Conservation (phyloP, 1,140 invertebrate species). For the Homarus americanus region DNA sequence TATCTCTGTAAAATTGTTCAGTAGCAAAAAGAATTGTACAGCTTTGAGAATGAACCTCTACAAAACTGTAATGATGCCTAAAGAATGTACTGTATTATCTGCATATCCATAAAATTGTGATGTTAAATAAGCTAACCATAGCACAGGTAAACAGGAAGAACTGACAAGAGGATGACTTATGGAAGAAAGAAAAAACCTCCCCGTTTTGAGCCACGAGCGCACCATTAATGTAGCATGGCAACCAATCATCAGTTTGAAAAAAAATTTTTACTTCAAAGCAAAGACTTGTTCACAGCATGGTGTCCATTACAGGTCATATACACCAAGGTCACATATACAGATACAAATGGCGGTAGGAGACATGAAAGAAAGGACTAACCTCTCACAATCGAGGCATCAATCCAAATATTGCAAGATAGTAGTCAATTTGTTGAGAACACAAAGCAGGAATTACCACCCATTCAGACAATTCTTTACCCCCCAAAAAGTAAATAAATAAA, state of each 20-base stretch:
- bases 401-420: neutral
- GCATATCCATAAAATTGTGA: too few species aligned
- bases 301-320: neutral
- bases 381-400: constrained; percentile 11
- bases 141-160: too few species aligned
- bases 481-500: too few species aligned
- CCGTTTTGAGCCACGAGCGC: neutral
- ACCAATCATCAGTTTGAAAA: neutral
- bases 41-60: too few species aligned
- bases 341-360: neutral
- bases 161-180: neutral
- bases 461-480: neutral
- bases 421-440: neutral
- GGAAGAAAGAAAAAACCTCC: neutral
- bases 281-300: neutral
- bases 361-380: neutral
- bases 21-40: too few species aligned
- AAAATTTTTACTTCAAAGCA: neutral
- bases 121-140: too few species aligned
- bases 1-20: too few species aligned
- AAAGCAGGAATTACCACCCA: neutral
- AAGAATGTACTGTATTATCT: too few species aligned
- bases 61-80: too few species aligned
- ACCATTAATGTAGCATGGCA: neutral
- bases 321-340: neutral